These are phyloP conservation scores for Diadegma fenestrale DNA, from an alignment of 2,888 invertebrate species.

Conservation along the genomic window DNA sequence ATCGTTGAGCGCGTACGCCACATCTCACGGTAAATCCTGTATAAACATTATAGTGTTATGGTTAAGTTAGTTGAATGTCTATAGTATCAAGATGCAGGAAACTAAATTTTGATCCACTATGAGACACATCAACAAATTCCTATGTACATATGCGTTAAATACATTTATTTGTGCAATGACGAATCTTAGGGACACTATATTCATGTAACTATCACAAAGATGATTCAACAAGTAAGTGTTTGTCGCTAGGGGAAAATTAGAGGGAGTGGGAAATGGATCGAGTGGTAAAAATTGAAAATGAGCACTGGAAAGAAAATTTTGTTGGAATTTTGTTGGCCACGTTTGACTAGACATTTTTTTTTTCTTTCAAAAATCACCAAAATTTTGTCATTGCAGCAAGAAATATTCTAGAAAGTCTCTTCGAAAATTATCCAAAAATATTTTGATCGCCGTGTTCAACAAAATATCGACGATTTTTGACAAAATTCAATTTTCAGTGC, in stretches of 20 bases:
- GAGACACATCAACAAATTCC: slow-evolving; percentile 55
- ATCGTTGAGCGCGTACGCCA: slow-evolving; percentile 27
- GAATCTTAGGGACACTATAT: slow-evolving; percentile 33
- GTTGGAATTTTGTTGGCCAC: too few species aligned
- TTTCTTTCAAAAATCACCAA: too few species aligned
- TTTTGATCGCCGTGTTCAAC: too few species aligned
- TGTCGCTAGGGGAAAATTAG: slow-evolving; percentile 10
- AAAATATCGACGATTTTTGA: too few species aligned
- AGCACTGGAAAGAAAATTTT: too few species aligned
- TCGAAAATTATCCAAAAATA: too few species aligned
- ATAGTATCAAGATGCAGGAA: slow-evolving; percentile 63
- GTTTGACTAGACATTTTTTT: too few species aligned
- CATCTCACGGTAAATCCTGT: slow-evolving; percentile 19
- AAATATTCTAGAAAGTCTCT: too few species aligned
- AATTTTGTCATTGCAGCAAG: too few species aligned
- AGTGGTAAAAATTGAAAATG: background rate
- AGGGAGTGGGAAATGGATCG: background rate
- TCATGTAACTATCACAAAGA: slow-evolving; percentile 32
- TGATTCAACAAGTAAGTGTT: slow-evolving; percentile 37
- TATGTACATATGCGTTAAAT: slow-evolving; percentile 54
- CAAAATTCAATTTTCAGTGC: too few species aligned
- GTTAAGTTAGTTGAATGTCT: slow-evolving; percentile 40
- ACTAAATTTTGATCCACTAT: slow-evolving; percentile 52
- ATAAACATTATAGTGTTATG: background rate
- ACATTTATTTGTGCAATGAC: slow-evolving; percentile 61